A percentile compares a stretch with the other conserved stretches of the same genome.
phyloP scores from a whole-genome alignment of 2,113 vertebrate genomes.

The Cyanocitta stelleri region DNA sequence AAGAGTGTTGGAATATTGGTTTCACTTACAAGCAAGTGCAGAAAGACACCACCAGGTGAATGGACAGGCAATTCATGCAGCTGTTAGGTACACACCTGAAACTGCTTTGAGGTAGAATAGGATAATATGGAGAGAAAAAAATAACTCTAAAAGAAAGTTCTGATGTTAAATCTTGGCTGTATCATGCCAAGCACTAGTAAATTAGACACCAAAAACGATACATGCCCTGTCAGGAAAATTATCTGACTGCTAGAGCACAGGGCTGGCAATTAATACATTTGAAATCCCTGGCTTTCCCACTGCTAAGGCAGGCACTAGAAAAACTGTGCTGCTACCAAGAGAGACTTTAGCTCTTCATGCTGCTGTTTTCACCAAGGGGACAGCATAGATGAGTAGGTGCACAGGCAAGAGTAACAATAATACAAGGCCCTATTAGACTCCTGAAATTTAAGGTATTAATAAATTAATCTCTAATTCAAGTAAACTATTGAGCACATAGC shows the following conservation, averaged over 20 bases:
- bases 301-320: background rate
- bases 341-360: background rate
- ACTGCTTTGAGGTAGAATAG: background rate
- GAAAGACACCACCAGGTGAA: background rate
- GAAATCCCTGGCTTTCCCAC: background rate
- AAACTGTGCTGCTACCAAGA: background rate
- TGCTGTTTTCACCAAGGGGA: background rate
- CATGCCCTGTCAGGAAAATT: background rate
- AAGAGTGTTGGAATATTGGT: background rate
- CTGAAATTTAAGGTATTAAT: background rate
- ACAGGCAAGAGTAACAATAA: background rate
- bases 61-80: background rate
- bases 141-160: background rate
- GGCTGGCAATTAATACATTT: background rate
- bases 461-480: background rate
- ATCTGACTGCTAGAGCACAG: background rate
- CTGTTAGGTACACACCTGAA: background rate
- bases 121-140: background rate
- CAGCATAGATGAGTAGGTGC: background rate
- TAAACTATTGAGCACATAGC: background rate
- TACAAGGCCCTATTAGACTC: background rate
- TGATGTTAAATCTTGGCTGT: background rate
- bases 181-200: background rate
- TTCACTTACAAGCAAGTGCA: background rate
- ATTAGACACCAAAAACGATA: background rate